Evolutionary conservation across 2,888 invertebrate genomes (phyloP).

Genomic region (Drosophila ochracea): DNA sequence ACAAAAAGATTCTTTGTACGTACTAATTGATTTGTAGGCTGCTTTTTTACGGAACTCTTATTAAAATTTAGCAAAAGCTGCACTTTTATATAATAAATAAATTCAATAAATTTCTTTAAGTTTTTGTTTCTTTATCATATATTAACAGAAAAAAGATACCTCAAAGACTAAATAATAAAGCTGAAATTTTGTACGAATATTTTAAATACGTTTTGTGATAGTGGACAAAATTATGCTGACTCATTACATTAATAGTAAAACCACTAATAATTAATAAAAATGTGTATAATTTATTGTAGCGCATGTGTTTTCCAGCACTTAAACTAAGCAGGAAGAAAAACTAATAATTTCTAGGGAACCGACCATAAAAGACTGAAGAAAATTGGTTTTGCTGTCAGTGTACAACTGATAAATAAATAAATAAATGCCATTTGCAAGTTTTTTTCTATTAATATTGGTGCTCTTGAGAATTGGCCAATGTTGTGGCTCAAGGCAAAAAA

Average conservation of each 20-base stretch:
- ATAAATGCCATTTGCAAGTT: not conserved
- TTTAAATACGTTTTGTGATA: not conserved
- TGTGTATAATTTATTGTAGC: not conserved
- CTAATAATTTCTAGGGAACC: not conserved
- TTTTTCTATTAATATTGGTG: not conserved
- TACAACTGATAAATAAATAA: not conserved
- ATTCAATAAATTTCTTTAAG: not conserved
- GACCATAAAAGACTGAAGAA: not conserved
- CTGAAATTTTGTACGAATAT: not conserved
- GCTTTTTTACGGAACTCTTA: not conserved
- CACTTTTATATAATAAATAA: not conserved
- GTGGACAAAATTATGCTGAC: not conserved
- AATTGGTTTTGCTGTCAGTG: no score
- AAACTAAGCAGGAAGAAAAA: not conserved
- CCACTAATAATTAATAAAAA: not conserved
- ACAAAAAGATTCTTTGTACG: not conserved
- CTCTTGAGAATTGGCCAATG: not conserved
- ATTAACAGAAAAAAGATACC: not conserved
- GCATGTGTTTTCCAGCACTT: not conserved
- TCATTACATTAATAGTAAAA: not conserved
- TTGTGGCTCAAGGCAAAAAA: not conserved
- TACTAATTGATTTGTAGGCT: not conserved
- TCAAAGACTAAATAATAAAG: not conserved
- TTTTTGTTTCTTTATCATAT: fast-evolving
- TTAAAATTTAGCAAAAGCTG: not conserved